Evolutionary conservation across 2,797 vertebrate species (phyloP), one percentile per base, ranked within the genome.

Genomic region (Poliocrania exsul): DNA sequence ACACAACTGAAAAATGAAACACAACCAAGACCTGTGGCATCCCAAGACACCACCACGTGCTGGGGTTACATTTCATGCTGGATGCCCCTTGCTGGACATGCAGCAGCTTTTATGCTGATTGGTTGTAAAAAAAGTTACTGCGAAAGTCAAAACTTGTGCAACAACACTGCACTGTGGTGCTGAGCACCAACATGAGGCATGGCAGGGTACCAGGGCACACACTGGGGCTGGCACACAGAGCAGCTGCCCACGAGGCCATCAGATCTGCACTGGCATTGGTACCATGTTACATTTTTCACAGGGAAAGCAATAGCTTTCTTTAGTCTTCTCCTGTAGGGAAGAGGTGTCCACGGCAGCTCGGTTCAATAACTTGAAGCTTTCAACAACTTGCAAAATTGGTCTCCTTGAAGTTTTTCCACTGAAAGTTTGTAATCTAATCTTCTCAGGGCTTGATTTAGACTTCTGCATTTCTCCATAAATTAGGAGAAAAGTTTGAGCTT

Each of bases 161-260:
- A 20, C 14, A 1, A 4, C 3, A 0, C 50, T 0, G 0, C 0
- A 0, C 29, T 21, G 6, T 1, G 3, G 31, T 17, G 15, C 54
- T 1, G 1, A 29, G 44, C 15, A 9, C 47, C 1, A 0, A 23
- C 25, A 11, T 42, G 53, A 67, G 33, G 37, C 0, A 0, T 3
- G 1, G 60, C 40, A 10, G 69, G n/a, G 35, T 46, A 16, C 37
- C 0, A 0, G n/a, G 25, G 31, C 74, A n/a, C 1, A 0, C 1
- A 1, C 20, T 1, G 0, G 16, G n/a, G 25, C 35, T 1, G 1
- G 28, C 11, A 1, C 3, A 47, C 2, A 1, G 51, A 50, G 44
- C 44, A 35, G 16, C 26, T 25, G 20, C 6, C 60, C 10, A 0
- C 6, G 21, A 0, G 1, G 67, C 35, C 47, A 4, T 8, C 8